Percentiles rank a stretch among this genome's conserved stretches.
These are phyloP conservation scores for Fratercula arctica DNA, from an alignment of 2,797 vertebrate genomes.

Conservation along the genomic window DNA sequence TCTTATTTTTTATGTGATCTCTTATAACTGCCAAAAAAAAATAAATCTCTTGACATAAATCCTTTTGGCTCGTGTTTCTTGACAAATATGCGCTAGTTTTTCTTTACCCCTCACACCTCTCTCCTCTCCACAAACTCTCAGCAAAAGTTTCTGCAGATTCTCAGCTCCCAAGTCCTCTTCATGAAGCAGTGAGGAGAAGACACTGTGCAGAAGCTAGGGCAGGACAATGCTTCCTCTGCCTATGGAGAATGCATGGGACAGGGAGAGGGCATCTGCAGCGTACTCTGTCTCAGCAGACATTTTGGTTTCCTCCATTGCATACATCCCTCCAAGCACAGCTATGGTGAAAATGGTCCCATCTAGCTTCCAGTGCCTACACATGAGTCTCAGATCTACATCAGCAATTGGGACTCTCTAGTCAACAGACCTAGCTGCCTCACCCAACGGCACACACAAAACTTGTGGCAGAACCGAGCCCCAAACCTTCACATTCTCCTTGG, in stretches of 20 bases:
- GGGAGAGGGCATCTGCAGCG: not conserved
- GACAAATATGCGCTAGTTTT: not conserved
- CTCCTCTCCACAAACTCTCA: not conserved
- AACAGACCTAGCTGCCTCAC: not conserved
- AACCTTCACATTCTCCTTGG: not conserved
- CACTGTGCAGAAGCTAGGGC: not conserved
- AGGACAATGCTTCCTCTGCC: not conserved
- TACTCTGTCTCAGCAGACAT: not conserved
- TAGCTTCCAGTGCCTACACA: not conserved
- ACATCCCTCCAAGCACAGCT: not conserved
- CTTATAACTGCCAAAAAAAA: not conserved
- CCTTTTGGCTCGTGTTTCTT: not conserved
- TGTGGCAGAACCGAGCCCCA: rapidly evolving
- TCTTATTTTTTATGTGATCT: constrained; percentile 5
- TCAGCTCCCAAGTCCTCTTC: not conserved
- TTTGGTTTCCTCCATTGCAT: not conserved
- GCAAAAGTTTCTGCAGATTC: not conserved
- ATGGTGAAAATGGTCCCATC: not conserved
- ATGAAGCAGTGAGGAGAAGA: not conserved
- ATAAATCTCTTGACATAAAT: not conserved
- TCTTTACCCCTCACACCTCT: not conserved
- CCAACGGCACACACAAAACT: rapidly evolving
- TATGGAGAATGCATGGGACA: not conserved
- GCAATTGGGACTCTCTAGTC: not conserved
- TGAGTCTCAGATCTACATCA: not conserved